Conservation (phyloP, 1,140 invertebrate species). For the Danaus plexippus region DNA sequence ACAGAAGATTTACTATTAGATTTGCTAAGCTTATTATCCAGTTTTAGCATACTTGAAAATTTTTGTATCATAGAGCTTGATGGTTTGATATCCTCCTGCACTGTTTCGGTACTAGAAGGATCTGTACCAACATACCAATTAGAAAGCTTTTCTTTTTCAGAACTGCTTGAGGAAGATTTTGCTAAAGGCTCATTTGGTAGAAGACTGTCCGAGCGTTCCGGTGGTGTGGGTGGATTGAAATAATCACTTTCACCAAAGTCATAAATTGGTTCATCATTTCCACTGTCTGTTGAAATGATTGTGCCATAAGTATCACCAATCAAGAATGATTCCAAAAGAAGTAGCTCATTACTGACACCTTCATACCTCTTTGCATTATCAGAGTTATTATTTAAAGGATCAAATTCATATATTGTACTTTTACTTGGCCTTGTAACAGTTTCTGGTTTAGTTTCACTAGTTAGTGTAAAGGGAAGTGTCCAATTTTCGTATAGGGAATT, state of each 20-base stretch:
- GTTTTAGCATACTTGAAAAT: conserved; percentile 52
- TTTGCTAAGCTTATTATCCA: conserved; percentile 46
- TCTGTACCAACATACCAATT: conserved; percentile 46
- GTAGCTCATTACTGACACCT: conserved; percentile 55
- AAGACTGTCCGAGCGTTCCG: conserved; percentile 55
- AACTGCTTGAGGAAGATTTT: conserved; percentile 12
- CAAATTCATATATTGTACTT: conserved; percentile 63
- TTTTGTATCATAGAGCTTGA: conserved; percentile 46
- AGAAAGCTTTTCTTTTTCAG: conserved; percentile 33
- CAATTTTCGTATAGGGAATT: conserved; percentile 60
- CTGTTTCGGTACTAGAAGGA: conserved; percentile 10
- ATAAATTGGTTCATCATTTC: conserved; percentile 36
- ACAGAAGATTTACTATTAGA: conserved; percentile 18
- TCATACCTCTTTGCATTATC: conserved; percentile 38
- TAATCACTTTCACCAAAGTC: conserved; percentile 51
- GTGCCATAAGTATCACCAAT: conserved; percentile 58
- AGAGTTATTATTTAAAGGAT: conserved; percentile 46
- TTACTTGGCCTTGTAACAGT: conserved; percentile 38
- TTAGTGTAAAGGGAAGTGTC: conserved; percentile 34
- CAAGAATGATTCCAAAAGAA: conserved; percentile 57
- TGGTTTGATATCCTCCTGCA: conserved; percentile 31
- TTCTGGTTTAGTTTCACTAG: conserved; percentile 8
- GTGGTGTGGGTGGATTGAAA: conserved; percentile 57
- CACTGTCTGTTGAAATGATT: conserved; percentile 39
- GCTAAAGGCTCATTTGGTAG: conserved; percentile 25